A percentile compares a stretch with the other conserved stretches of the same genome.
Evolutionary conservation across 2,888 invertebrate genomes (phyloP).

Genomic region (Hypolimnas misippus): DNA sequence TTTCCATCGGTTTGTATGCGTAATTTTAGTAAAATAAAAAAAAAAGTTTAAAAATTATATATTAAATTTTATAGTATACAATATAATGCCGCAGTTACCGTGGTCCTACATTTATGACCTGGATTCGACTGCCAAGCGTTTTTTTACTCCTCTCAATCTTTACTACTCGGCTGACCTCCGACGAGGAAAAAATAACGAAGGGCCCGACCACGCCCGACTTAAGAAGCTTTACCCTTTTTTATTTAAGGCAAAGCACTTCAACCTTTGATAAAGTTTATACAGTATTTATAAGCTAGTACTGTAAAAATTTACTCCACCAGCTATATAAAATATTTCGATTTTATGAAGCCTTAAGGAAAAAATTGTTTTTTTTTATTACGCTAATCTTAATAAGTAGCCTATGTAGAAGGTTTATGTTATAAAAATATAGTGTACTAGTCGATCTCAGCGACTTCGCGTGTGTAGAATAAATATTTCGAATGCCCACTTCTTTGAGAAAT

Average conservation of each 20-base stretch:
- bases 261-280: slow-evolving; percentile 38
- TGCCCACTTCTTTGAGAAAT: too few relatives aligned
- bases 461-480: too few relatives aligned
- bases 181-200: slow-evolving; percentile 52
- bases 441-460: too few relatives aligned
- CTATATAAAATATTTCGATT: not conserved
- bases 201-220: slow-evolving; percentile 56
- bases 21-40: not conserved
- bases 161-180: slow-evolving; percentile 76
- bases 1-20: too few relatives aligned
- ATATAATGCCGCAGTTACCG: slow-evolving; percentile 45
- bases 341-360: too few relatives aligned
- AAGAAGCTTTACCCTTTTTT: slow-evolving; percentile 46
- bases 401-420: too few relatives aligned
- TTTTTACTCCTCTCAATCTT: slow-evolving; percentile 69
- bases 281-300: slow-evolving; percentile 22
- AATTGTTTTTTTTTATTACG: too few relatives aligned
- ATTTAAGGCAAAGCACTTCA: slow-evolving; percentile 44
- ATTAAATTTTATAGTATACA: not conserved
- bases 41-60: not conserved
- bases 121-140: slow-evolving; percentile 66
- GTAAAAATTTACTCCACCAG: not conserved
- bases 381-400: too few relatives aligned
- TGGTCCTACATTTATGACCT: slow-evolving; percentile 67
- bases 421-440: too few relatives aligned